Evolutionary conservation across 1,140 invertebrate species (phyloP).

Genomic region (Yoshiicerus persimilis): DNA sequence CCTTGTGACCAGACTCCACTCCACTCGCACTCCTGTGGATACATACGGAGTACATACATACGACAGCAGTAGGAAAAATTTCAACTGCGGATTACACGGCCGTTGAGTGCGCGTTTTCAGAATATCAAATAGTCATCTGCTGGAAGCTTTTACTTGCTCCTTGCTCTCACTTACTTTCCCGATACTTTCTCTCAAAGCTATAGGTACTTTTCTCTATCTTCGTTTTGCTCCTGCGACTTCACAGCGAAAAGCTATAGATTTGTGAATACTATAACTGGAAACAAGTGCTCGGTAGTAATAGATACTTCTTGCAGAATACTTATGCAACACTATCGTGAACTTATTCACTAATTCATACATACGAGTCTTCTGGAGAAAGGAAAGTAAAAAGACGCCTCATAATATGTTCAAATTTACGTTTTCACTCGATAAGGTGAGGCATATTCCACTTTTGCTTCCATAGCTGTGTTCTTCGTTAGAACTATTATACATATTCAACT

Average conservation of each 20-base stretch:
- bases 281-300: not conserved
- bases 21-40: not conserved
- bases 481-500: no score
- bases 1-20: not conserved
- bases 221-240: no score
- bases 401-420: not conserved
- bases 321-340: not conserved
- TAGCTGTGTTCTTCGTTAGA: no score
- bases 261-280: not conserved
- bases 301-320: not conserved
- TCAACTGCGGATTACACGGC: conserved; percentile 20
- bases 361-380: not conserved
- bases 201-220: not conserved
- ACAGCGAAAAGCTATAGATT: no score
- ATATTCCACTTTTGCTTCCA: no score
- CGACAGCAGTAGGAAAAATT: not conserved
- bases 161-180: not conserved
- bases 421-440: not conserved
- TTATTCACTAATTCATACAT: not conserved
- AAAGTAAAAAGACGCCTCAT: not conserved
- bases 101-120: conserved; percentile 12
- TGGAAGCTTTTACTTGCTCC: conserved; percentile 3
- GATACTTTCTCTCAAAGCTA: not conserved
- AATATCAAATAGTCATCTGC: conserved; percentile 22
- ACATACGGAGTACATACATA: not conserved